Conservation (phyloP, 2,888 invertebrate species). For the Xanthia icteritia region DNA sequence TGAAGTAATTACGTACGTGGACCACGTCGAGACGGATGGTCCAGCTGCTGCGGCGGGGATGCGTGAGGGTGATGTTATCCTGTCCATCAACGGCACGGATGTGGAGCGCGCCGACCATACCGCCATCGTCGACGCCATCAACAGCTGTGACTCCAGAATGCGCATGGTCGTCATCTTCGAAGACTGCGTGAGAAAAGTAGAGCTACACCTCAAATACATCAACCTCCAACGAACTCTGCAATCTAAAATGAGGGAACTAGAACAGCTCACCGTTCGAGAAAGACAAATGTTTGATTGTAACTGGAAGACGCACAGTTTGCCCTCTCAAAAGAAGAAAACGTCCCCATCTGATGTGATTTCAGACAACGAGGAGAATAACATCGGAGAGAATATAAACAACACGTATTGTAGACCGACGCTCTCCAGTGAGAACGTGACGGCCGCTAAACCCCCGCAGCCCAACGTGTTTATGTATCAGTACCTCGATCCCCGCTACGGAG, state of each 20-base stretch:
- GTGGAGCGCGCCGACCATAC: constrained; percentile 99
- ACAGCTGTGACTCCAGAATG: constrained; percentile 96
- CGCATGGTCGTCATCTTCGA: constrained; percentile 99
- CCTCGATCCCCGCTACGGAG: constrained; percentile 93
- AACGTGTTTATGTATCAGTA: constrained; percentile 92
- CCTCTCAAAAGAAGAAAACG: constrained; percentile 95
- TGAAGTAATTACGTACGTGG: constrained; percentile 99
- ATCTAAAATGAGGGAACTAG: constrained; percentile 95
- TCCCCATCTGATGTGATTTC: constrained; percentile 88
- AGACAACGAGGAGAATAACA: constrained; percentile 84
- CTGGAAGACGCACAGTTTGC: constrained; percentile 97
- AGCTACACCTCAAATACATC: constrained; percentile 97
- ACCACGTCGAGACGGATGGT: constrained; percentile 98
- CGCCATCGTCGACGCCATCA: constrained; percentile 97
- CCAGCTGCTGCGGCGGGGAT: constrained; percentile 98
- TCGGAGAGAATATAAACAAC: constrained; percentile 88
- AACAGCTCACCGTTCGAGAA: constrained; percentile 95
- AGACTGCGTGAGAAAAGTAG: constrained; percentile 98
- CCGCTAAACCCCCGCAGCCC: constrained; percentile 84
- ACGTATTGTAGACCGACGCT: constrained; percentile 94
- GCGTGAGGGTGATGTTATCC: constrained; percentile 98
- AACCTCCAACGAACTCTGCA: constrained; percentile 96
- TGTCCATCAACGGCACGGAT: constrained; percentile 98
- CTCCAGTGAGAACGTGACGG: constrained; percentile 94
- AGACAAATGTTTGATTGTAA: constrained; percentile 95